Evolutionary conservation across 2,888 invertebrate species (phyloP), one percentile per base, ranked within the genome.

Genomic region (Pegoplata infirma): DNA sequence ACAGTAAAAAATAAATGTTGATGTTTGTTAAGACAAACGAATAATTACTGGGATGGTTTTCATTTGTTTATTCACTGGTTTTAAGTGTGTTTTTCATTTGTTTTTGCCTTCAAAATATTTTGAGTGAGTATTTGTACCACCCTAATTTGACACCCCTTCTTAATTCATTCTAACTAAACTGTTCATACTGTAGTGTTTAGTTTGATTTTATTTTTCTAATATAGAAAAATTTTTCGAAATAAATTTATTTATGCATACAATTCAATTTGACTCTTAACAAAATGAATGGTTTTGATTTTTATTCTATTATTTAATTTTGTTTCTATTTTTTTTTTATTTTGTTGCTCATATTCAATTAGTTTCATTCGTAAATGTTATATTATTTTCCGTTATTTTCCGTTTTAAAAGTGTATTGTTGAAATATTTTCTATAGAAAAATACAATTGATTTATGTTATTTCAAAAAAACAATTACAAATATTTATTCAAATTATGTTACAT

Each of bases 381-480:
- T 59, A 59, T 59, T 53, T 67, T 53, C n/a, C n/a, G 44, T 61
- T 23, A 67, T 61, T 67, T 67, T 74, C 59, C 59, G 46, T 61
- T 74, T 46, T 1, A 8, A 47, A 74, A 74, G 61, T 32, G 23
- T 61, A 61, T 74, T 74, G 46, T 59, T 21, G 16, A 55, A 51
- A 53, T 1, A 47, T 56, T 19, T 25, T 56, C 36, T 36, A 47
- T 64, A 19, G 49, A 72, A 23, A 7, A 36, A 58, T 58, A 49
- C 47, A 64, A 56, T 69, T 74, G 78, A 78, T 78, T 74, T 78
- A 74, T 74, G 69, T 66, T 49, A 32, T 61, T 73, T 51, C 46
- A 53, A 53, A 78, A n/a, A n/a, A 78, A 64, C 64, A 59, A 74
- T 74, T 78, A 66, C 25, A 74, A 78, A 69, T 74, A 78, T 74